Base-by-base conservation (phyloP, 1,140 invertebrate genomes). In the Pissodes strobi region DNA sequence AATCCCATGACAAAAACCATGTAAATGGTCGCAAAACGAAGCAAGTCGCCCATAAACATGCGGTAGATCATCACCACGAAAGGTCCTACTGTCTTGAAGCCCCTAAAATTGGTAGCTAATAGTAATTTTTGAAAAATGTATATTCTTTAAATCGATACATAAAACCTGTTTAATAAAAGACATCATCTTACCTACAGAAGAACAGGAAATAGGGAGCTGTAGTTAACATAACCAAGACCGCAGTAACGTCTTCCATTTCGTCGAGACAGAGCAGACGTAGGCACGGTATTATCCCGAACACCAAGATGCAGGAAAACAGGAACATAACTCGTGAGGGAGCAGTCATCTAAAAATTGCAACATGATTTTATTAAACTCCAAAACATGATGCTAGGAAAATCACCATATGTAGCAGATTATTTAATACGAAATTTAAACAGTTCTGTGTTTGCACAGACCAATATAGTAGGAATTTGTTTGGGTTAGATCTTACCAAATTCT, bases 61-160 rank as follows among this genome's bases (percentile, higher is more conserved):
- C 94, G 87, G 80, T 99, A 98, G 66, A 99, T 97, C 97, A 99
- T 99, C 51, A 98, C 94, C 3, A 99, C 96, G 86, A 99, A 98
- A 5, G 97, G 96, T 1, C 97, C 97, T 0, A 99, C 94, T 0
- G 95, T 96, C 77, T 97, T 96, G 77, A 99, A 97, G 19, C 96
- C 96, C 74, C 95, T 94, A 77, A 61, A 83, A 80, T 51, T 10
- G 17, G 4, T 30, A 56, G 25, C 22, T 55, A 9, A 43, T 17
- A 55, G 34, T 9, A 34, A 34, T 34, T 34, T 8, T 8, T 6
- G 30, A 34, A n/a, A 52, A 9, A 9, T 15, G n/a, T 52, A 30
- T 52, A 13, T 2, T 34, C 15, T 3, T 15, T 52, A n/a, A n/a
- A n/a, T n/a, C n/a, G n/a, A n/a, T n/a, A n/a, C n/a, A n/a, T n/a